Evolutionary conservation across 2,888 invertebrate species (phyloP), one percentile per base, ranked within the genome.

Genomic region (Drosophila emarginata): DNA sequence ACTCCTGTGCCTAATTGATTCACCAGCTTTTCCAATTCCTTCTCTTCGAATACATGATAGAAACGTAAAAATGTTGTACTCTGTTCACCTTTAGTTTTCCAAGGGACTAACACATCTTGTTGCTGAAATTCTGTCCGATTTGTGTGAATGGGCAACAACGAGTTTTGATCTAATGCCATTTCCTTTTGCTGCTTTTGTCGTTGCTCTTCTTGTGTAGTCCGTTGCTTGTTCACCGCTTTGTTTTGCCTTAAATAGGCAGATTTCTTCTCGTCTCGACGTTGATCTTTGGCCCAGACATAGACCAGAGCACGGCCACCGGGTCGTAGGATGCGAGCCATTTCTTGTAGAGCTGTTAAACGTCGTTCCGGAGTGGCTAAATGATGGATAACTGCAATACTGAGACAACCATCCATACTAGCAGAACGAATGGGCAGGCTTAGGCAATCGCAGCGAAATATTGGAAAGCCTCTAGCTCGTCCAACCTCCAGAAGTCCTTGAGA

Each of bases 231-330:
- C 59, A 93, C 92, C 74, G 93, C 93, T 71, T 93, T 93, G 77
- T 93, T 93, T 85, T 94, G 94, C 76, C 94, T 95, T 26, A 97
- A 91, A 88, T 96, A 97, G 62, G 94, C 94, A 0, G 96, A 95
- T 83, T 94, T 94, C 60, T 93, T 91, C 18, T 93, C 93, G 51
- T 95, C 93, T 70, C 93, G 94, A 2, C 93, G 93, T 91, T 98
- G 98, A 89, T 98, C 96, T 91, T 96, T 96, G 0, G 99, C 98
- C 99, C 99, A 99, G 0, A 99, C 99, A 77, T 99, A 98, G 67
- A 99, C 95, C 4, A 99, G 93, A 2, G 96, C 96, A 73, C 92
- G 93, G 0, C 99, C 99, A 0, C 94, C 94, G 0, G 93, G 89
- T n/a, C 93, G 92, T 5, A 99, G 92, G 0, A 97, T 92, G 12